Conservation (phyloP, 2,797 vertebrate species). For the Semaprochilodus insignis region DNA sequence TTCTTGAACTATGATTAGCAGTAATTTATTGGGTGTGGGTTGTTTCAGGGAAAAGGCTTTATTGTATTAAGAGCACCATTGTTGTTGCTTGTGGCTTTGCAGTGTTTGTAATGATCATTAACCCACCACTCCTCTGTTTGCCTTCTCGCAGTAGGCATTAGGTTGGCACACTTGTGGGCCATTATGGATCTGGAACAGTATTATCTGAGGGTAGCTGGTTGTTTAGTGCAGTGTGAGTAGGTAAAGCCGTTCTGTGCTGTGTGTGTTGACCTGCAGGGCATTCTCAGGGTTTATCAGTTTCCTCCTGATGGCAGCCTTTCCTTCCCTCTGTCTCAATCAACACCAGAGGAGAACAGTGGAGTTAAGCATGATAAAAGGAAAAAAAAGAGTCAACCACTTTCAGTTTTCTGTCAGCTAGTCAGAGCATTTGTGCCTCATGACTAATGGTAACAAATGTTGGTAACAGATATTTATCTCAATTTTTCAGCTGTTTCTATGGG, state of each 20-base stretch:
- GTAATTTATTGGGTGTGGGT: not conserved
- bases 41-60: not conserved
- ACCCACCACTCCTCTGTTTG: not conserved
- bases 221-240: conserved; percentile 56
- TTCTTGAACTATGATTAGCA: not conserved
- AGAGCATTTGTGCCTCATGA: not conserved
- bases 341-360: not conserved
- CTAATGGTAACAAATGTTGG: not conserved
- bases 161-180: not conserved
- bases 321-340: conserved; percentile 67
- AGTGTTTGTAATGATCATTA: not conserved
- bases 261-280: conserved; percentile 45
- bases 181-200: not conserved
- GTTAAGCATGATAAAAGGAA: conserved; percentile 1
- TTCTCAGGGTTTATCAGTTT: conserved; percentile 76
- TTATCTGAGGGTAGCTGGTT: conserved; percentile 31
- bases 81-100: not conserved
- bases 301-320: conserved; percentile 77
- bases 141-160: not conserved
- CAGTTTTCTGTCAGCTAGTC: not conserved
- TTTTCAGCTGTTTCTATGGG: no score
- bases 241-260: conserved; percentile 31
- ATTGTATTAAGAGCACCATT: not conserved
- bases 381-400: not conserved
- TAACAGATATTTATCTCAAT: no score